Percentiles rank a stretch among this genome's conserved stretches.
phyloP scores from a whole-genome alignment of 1,140 invertebrate genomes.

The Phortica variegata region DNA sequence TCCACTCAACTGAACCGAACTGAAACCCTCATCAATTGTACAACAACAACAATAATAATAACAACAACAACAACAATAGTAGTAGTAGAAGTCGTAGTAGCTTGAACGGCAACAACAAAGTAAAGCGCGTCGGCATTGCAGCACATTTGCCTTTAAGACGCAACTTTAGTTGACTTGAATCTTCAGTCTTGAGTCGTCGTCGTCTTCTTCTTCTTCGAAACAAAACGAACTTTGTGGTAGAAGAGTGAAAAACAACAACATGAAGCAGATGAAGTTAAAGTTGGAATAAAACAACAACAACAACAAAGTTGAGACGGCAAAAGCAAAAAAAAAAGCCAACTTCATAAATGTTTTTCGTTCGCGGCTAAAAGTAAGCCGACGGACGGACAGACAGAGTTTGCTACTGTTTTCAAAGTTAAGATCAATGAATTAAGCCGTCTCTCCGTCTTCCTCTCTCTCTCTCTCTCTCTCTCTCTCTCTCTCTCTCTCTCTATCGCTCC shows the following conservation, averaged over 20 bases:
- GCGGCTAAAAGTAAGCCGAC: background rate
- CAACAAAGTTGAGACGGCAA: conserved; percentile 48
- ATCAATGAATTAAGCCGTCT: conserved; percentile 36
- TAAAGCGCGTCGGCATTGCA: background rate
- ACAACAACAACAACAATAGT: conserved; percentile 36
- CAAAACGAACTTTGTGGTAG: no score
- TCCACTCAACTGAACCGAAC: conserved; percentile 37
- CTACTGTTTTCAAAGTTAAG: conserved; percentile 56
- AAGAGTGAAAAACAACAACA: no score
- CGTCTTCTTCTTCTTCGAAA: no score
- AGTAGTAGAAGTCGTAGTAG: no score
- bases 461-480: no score
- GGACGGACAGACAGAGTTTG: no score
- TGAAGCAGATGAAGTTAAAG: no score
- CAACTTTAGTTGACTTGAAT: no score
- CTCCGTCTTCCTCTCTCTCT: no score
- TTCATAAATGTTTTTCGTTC: conserved; percentile 5
- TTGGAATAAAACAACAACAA: conserved; percentile 22
- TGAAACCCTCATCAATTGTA: conserved; percentile 42
- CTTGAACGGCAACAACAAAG: conserved; percentile 4
- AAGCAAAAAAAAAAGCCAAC: conserved; percentile 4
- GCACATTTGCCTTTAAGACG: conserved; percentile 4
- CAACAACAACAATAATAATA: conserved; percentile 34
- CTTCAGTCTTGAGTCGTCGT: no score
- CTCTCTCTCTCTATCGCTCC: no score